These are phyloP conservation scores for Hassar affinis DNA, from an alignment of 2,113 vertebrate genomes.

Conservation along the genomic window DNA sequence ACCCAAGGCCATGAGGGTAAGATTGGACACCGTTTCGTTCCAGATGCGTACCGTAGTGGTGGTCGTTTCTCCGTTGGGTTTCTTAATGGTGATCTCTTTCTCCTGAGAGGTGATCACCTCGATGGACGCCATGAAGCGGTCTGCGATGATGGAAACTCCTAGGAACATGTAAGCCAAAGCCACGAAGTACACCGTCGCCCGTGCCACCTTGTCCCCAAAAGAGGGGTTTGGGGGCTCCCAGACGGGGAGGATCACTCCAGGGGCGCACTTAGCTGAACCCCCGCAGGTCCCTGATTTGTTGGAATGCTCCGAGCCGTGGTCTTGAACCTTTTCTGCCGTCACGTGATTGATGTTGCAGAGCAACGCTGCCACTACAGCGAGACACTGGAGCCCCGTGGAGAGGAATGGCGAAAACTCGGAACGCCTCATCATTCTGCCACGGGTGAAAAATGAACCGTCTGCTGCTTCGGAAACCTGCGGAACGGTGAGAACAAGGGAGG, in stretches of 20 bases:
- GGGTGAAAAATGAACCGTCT: constrained; percentile 26
- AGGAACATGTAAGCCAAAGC: constrained; percentile 98
- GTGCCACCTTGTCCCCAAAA: constrained; percentile 93
- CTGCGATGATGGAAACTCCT: constrained; percentile 95
- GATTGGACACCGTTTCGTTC: constrained; percentile 97
- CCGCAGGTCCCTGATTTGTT: constrained; percentile 72
- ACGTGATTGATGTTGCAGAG: constrained; percentile 69
- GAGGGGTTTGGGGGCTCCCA: constrained; percentile 96
- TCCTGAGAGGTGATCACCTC: constrained; percentile 99
- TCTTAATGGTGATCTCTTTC: constrained; percentile 97
- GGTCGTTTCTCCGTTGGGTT: constrained; percentile 92
- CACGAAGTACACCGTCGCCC: constrained; percentile 96
- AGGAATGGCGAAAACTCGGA: constrained; percentile 60
- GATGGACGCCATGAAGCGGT: constrained; percentile 98
- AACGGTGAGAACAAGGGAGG: constrained; percentile 12
- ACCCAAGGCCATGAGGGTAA: constrained; percentile 96
- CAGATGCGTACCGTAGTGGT: constrained; percentile 96
- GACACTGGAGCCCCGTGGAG: constrained; percentile 70
- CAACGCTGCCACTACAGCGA: constrained; percentile 70
- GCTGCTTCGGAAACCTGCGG: constrained; percentile 43
- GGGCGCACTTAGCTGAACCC: constrained; percentile 78
- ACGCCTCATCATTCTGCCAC: constrained; percentile 72
- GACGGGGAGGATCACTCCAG: constrained; percentile 87
- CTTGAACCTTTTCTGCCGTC: constrained; percentile 60
- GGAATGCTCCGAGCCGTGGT: constrained; percentile 59